These are phyloP conservation scores for Iphiclides podalirius DNA, from an alignment of 2,888 invertebrate species.

Conservation along the genomic window DNA sequence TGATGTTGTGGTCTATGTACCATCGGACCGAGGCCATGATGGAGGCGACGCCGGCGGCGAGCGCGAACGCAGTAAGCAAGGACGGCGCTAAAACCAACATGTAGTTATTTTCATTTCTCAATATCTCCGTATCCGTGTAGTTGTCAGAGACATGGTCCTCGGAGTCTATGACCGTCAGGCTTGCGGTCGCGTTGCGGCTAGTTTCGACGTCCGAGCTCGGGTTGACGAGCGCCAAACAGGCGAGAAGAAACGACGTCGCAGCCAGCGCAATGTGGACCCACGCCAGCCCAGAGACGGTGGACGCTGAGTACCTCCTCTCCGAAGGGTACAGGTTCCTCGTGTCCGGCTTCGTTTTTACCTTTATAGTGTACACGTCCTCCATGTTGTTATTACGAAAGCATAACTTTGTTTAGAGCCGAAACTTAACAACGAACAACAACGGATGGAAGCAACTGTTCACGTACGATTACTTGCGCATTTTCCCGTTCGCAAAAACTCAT, in stretches of 20 bases:
- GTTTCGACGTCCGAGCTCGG: conserved; percentile 38
- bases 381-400: conserved; percentile 57
- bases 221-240: conserved; percentile 71
- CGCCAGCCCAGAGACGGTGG: conserved; percentile 83
- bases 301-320: conserved; percentile 83
- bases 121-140: conserved; percentile 25
- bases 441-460: conserved; percentile 3
- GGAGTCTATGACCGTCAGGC: conserved; percentile 9
- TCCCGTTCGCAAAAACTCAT: conserved; percentile 20
- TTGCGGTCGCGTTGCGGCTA: conserved; percentile 24
- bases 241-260: conserved; percentile 77
- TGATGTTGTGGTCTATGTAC: conserved; percentile 84
- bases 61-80: conserved; percentile 71
- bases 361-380: conserved; percentile 85
- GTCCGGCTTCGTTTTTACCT: conserved; percentile 82
- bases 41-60: conserved; percentile 75
- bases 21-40: conserved; percentile 82
- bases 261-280: conserved; percentile 83
- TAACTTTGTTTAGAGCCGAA: conserved; percentile 24
- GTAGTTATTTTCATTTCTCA: conserved; percentile 37
- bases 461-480: conserved; percentile 18
- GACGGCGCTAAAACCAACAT: conserved; percentile 72
- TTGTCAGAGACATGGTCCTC: conserved; percentile 29
- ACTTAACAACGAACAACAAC: conserved; percentile 9
- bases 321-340: conserved; percentile 82